phyloP scores from a whole-genome alignment of 2,113 vertebrate species.

The Erinaceus europaeus region DNA sequence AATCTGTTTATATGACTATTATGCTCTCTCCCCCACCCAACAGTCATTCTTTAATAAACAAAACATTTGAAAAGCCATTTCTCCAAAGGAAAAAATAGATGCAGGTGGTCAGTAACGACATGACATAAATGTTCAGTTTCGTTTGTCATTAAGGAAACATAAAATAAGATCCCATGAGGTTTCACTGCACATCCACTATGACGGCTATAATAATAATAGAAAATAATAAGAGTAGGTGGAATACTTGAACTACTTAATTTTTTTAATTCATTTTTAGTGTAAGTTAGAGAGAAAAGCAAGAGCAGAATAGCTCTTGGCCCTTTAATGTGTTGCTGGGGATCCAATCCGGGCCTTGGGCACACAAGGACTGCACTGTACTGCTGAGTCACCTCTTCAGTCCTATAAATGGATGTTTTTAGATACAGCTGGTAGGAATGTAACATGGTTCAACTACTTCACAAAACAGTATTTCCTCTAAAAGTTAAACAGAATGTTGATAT shows the following conservation, averaged over 20 bases:
- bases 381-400: too few species aligned
- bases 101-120: neutral
- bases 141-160: neutral
- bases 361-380: too few species aligned
- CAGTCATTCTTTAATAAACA: conserved; percentile 5
- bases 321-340: too few species aligned
- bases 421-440: neutral
- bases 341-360: too few species aligned
- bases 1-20: too few species aligned
- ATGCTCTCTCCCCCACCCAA: too few species aligned
- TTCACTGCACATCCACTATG: neutral
- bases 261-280: too few species aligned
- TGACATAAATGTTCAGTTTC: neutral
- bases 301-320: too few species aligned
- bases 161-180: neutral
- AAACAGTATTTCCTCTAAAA: neutral
- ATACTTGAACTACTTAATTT: neutral
- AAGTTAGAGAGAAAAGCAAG: too few species aligned
- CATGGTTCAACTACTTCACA: neutral
- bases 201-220: neutral
- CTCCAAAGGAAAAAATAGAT: neutral
- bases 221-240: neutral
- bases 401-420: too few species aligned
- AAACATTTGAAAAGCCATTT: neutral
- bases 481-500: neutral